Conservation (phyloP, 2,888 invertebrate species). For the Heliconius ethilla region DNA sequence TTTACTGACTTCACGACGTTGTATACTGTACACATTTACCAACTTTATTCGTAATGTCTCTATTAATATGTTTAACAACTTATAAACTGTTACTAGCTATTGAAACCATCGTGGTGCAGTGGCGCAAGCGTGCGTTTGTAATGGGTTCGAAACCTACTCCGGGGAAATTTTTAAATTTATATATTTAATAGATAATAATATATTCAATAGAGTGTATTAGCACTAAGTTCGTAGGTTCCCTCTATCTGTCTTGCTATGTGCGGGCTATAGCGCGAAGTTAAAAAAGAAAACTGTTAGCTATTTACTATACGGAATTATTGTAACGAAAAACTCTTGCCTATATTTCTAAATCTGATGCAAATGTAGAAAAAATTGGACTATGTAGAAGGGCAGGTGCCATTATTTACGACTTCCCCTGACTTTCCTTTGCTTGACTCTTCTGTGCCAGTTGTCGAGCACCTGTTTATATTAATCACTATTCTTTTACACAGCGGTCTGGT, state of each 20-base stretch:
- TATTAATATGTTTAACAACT: neutral
- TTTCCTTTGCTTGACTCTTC: slow-evolving; percentile 59
- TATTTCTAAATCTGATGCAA: slow-evolving; percentile 55
- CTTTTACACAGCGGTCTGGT: slow-evolving; percentile 64
- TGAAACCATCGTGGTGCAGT: neutral
- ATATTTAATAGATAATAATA: no score
- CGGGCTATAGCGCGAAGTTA: neutral
- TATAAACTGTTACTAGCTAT: neutral
- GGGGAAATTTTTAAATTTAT: no score
- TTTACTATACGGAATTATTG: neutral
- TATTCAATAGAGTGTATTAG: no score
- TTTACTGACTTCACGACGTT: neutral
- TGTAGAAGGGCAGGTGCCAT: slow-evolving; percentile 62
- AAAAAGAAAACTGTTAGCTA: no score
- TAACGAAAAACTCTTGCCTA: slow-evolving; percentile 4
- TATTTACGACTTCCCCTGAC: slow-evolving; percentile 75
- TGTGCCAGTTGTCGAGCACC: slow-evolving; percentile 65
- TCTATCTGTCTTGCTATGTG: neutral
- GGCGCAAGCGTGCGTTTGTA: no score
- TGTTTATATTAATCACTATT: slow-evolving; percentile 75
- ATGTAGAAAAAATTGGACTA: slow-evolving; percentile 55
- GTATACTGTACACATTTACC: neutral
- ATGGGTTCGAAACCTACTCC: no score
- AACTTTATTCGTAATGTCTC: slow-evolving; percentile 7
- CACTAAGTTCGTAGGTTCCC: neutral